Percentiles rank a stretch among this genome's conserved stretches.
Conservation (phyloP, 2,797 vertebrate species). For the Danionella dracula region DNA sequence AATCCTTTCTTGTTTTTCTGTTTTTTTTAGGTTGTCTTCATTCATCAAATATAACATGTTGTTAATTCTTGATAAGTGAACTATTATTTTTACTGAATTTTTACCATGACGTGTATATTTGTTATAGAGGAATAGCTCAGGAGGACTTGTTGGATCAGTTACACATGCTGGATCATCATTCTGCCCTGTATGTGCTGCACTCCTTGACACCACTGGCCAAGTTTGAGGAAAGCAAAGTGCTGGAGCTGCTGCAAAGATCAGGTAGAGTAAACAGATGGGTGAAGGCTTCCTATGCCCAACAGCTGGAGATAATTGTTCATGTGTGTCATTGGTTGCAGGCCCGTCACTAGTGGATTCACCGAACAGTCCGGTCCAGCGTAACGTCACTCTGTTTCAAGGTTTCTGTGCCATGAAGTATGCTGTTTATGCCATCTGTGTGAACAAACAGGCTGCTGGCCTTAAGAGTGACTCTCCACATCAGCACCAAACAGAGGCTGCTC, state of each 20-base stretch:
- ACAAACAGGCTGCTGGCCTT: slow-evolving; percentile 72
- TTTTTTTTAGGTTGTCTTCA: too few species aligned
- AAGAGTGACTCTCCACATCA: slow-evolving; percentile 55
- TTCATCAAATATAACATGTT: too few species aligned
- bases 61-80: too few species aligned
- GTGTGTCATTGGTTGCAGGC: slow-evolving; percentile 48
- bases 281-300: not conserved
- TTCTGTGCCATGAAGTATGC: slow-evolving; percentile 97
- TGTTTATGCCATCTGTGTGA: slow-evolving; percentile 87
- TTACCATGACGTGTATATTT: too few species aligned
- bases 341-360: slow-evolving; percentile 41
- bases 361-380: slow-evolving; percentile 66
- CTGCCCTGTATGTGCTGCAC: slow-evolving; percentile 85
- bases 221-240: slow-evolving; percentile 79
- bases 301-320: too few species aligned
- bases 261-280: slow-evolving; percentile 8
- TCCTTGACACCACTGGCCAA: slow-evolving; percentile 82
- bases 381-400: slow-evolving; percentile 78
- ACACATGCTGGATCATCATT: slow-evolving; percentile 84
- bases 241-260: slow-evolving; percentile 77
- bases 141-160: slow-evolving; percentile 81
- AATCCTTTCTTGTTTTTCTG: too few species aligned
- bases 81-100: too few species aligned
- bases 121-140: slow-evolving; percentile 71
- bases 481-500: slow-evolving; percentile 45